Evolutionary conservation across 2,888 invertebrate genomes (phyloP).

Genomic region (Ectobius pallidus): DNA sequence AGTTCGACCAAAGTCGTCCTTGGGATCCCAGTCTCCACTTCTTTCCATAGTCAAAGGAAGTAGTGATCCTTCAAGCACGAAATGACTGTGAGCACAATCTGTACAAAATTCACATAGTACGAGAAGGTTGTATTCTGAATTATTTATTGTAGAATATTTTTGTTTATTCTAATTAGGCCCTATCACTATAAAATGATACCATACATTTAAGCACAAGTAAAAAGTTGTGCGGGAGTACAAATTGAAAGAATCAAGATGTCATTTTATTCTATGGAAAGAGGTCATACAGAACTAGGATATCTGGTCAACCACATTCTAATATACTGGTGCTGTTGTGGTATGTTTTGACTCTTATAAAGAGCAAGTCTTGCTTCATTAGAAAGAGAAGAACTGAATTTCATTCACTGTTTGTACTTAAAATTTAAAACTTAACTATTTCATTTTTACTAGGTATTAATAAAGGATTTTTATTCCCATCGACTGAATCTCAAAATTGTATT

Average conservation of each 20-base stretch:
- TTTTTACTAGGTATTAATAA: background rate
- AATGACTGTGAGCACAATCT: slow-evolving; percentile 4
- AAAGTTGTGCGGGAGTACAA: too few species aligned
- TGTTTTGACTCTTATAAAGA: too few species aligned
- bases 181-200: too few species aligned
- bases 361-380: too few species aligned
- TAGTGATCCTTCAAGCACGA: background rate
- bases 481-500: slow-evolving; percentile 31
- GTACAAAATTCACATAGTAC: background rate
- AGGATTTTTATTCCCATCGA: slow-evolving; percentile 29
- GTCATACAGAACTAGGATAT: too few species aligned
- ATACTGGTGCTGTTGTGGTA: too few species aligned
- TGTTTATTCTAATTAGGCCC: too few species aligned
- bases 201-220: too few species aligned
- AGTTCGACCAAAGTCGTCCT: slow-evolving; percentile 17
- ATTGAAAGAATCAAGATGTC: too few species aligned
- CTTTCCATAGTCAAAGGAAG: slow-evolving; percentile 4
- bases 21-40: slow-evolving; percentile 34
- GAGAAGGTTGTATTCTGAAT: background rate
- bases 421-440: background rate
- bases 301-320: too few species aligned
- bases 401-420: slow-evolving; percentile 7
- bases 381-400: too few species aligned
- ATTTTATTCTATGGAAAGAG: too few species aligned
- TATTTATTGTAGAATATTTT: background rate